Evolutionary conservation across 2,113 vertebrate genomes (phyloP).

Genomic region (Daubentonia madagascariensis): DNA sequence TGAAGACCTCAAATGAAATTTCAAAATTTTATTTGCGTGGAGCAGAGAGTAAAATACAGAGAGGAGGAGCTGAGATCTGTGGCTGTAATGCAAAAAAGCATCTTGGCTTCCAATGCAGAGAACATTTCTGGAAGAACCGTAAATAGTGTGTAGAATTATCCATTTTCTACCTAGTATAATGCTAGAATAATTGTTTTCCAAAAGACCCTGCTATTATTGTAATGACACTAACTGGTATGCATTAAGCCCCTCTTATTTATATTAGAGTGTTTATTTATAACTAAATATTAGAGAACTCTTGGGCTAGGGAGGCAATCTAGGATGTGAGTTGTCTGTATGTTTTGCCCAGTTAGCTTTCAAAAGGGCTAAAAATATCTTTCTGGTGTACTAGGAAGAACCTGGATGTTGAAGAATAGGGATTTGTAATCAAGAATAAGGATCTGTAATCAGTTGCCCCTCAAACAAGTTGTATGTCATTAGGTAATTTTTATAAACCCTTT

Average conservation of each 20-base stretch:
- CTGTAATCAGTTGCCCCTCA: background rate
- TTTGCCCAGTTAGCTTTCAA: background rate
- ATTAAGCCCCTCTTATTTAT: background rate
- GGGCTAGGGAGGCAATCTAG: background rate
- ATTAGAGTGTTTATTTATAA: conserved; percentile 26
- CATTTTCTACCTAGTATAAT: background rate
- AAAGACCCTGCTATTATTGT: background rate
- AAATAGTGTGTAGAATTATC: background rate
- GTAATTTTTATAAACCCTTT: background rate
- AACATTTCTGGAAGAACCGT: background rate
- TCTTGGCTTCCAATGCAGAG: background rate
- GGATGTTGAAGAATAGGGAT: background rate
- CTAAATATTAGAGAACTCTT: conserved; percentile 18
- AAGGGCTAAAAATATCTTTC: background rate
- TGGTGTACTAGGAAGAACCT: background rate
- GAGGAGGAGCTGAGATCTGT: background rate
- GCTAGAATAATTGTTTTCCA: conserved; percentile 32
- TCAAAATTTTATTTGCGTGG: conserved; percentile 51
- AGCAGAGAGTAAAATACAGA: conserved; percentile 15
- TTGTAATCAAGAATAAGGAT: background rate
- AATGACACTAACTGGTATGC: background rate
- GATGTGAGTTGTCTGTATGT: background rate
- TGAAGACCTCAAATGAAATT: conserved; percentile 53
- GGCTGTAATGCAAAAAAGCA: background rate
- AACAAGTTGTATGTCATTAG: background rate